Evolutionary conservation across 2,113 vertebrate species (phyloP).

Genomic region (Pristiophorus japonicus): DNA sequence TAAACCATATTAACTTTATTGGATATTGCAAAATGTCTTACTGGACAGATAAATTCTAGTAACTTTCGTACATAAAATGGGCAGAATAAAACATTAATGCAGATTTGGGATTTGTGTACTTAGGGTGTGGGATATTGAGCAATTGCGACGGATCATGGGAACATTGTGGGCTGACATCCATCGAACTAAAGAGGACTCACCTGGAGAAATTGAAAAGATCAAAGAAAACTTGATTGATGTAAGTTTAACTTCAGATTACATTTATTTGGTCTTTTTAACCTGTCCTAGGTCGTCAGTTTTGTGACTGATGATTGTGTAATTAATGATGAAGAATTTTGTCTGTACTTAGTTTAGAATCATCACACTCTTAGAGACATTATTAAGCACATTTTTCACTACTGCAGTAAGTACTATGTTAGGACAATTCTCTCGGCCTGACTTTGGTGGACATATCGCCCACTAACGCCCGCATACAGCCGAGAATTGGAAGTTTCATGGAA

Average conservation of each 20-base stretch:
- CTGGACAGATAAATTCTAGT: not conserved
- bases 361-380: not conserved
- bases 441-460: no score
- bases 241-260: not conserved
- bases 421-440: no score
- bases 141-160: not conserved
- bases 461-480: no score
- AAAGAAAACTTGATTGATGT: slow-evolving; percentile 1
- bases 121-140: not conserved
- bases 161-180: not conserved
- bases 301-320: not conserved
- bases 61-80: not conserved
- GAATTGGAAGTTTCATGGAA: no score
- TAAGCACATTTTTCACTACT: not conserved
- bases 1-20: not conserved
- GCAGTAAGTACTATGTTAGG: not conserved
- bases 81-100: not conserved
- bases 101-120: not conserved
- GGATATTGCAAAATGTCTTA: not conserved
- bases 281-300: not conserved
- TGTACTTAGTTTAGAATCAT: not conserved
- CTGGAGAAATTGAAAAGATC: slow-evolving; percentile 34
- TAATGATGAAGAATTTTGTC: not conserved
- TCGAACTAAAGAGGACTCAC: not conserved
- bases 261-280: not conserved